Base-by-base conservation (phyloP, 2,888 invertebrate genomes). In the Erebia aethiops region DNA sequence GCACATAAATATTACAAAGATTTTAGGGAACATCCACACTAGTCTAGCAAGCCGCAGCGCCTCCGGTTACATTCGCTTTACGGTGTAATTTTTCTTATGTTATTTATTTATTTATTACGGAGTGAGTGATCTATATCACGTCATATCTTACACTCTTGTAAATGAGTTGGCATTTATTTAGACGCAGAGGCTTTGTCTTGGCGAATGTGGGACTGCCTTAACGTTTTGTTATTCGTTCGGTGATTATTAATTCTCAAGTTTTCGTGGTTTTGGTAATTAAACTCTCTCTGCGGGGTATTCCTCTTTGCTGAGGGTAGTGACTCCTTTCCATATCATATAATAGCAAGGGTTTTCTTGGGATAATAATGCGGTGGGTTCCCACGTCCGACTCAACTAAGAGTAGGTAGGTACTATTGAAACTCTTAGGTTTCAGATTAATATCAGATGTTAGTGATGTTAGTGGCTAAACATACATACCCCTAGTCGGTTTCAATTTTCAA, bases 131-230 rank as follows among this genome's bases (percentile, higher is more conserved):
- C 92, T 92, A 93, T 92, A 90, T 91, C 88, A 91, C 88, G 92
- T 92, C 93, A 93, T 92, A 92, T 92, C 92, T 92, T 92, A 92
- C 91, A 91, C 92, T 91, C 90, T 91, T 90, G 92, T 91, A 92
- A 92, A 92, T 92, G 92, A 90, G 80, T 84, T 81, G 85, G 84
- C 90, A 88, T 92, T 92, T 90, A 90, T 92, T 87, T 85, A 79
- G 81, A 76, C 74, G 77, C 78, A 74, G 76, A 74, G 69, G 68
- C 81, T 81, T 80, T 80, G 81, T 81, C 79, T 83, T 79, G 80
- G 69, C 75, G 79, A 79, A 78, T 81, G 78, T 76, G 77, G 76
- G 70, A 78, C 71, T 76, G 75, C 75, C 79, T 79, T 81, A 79
- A 74, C 69, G 67, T 76, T 49, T 74, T 81, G 81, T 81, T 82